Conservation (phyloP, 2,113 vertebrate species). For the Nannobrachium achirus region DNA sequence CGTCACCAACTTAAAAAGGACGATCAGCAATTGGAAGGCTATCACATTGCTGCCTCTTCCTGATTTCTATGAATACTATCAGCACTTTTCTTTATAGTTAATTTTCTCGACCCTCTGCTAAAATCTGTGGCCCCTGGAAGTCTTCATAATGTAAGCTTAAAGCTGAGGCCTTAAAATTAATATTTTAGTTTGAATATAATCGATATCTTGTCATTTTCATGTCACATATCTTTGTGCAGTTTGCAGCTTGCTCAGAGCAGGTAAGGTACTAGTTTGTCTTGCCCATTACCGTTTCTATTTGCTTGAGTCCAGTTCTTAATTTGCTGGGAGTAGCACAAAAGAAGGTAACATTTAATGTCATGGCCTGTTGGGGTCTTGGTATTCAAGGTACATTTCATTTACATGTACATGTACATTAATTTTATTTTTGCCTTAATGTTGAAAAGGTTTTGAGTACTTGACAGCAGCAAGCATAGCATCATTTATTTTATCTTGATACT, state of each 20-base stretch:
- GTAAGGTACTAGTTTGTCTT: constrained; percentile 29
- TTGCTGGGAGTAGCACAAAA: constrained; percentile 36
- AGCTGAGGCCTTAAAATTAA: constrained; percentile 47
- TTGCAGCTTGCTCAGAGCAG: constrained; percentile 42
- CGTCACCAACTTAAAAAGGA: no score
- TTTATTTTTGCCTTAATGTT: constrained; percentile 70
- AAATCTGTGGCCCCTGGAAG: background rate
- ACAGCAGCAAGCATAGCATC: constrained; percentile 51
- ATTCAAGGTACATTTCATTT: no score
- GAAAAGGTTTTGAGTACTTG: constrained; percentile 47
- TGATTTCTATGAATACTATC: no score
- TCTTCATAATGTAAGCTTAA: constrained; percentile 9
- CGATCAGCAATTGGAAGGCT: no score
- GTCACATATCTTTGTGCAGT: constrained; percentile 62
- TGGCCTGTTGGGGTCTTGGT: no score
- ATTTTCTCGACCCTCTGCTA: background rate
- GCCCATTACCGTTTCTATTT: constrained; percentile 30
- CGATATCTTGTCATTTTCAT: background rate
- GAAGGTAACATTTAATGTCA: no score
- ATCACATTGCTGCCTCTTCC: no score
- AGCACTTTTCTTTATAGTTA: background rate
- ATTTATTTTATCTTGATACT: constrained; percentile 83
- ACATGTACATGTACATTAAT: no score
- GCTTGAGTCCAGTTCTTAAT: constrained; percentile 26
- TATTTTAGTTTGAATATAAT: constrained; percentile 2